Conservation (phyloP, 2,888 invertebrate species). For the Drosophila birchii region DNA sequence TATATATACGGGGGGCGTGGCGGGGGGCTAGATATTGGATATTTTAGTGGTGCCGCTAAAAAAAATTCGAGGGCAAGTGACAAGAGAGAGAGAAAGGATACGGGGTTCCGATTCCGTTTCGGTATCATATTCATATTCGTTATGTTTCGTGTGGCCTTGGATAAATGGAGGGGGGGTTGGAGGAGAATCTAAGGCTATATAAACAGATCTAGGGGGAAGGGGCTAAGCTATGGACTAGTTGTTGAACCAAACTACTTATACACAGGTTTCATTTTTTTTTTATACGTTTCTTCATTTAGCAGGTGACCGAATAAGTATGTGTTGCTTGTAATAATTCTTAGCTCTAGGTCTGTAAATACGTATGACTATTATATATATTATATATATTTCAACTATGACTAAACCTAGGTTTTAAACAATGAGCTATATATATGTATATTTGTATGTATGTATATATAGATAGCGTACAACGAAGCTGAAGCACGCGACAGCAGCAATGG, state of each 20-base stretch:
- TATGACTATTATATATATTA: slow-evolving; percentile 35
- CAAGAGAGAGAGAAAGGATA: neutral
- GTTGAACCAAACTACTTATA: slow-evolving; percentile 62
- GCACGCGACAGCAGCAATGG: slow-evolving; percentile 57
- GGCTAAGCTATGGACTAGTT: slow-evolving; percentile 26
- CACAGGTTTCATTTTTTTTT: slow-evolving; percentile 20
- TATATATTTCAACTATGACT: slow-evolving; percentile 52
- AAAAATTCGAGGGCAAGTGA: slow-evolving; percentile 24
- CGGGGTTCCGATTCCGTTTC: slow-evolving; percentile 20
- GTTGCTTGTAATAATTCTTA: slow-evolving; percentile 27
- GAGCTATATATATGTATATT: too few relatives aligned
- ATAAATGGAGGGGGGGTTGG: slow-evolving; percentile 8
- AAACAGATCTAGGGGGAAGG: slow-evolving; percentile 14
- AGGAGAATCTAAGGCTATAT: slow-evolving; percentile 3
- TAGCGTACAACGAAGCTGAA: slow-evolving; percentile 58
- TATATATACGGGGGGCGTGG: slow-evolving; percentile 4
- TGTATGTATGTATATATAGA: slow-evolving; percentile 15
- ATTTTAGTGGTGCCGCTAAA: slow-evolving; percentile 51
- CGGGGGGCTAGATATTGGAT: slow-evolving; percentile 6
- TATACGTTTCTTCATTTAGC: slow-evolving; percentile 14
- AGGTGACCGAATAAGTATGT: slow-evolving; percentile 15
- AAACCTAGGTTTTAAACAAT: too few relatives aligned
- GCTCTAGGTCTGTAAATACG: slow-evolving; percentile 50
- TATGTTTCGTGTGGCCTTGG: slow-evolving; percentile 31
- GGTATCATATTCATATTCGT: slow-evolving; percentile 28